Evolutionary conservation across 2,888 invertebrate genomes (phyloP), one percentile per base, ranked within the genome.

Genomic region (Cephonodes hylas): DNA sequence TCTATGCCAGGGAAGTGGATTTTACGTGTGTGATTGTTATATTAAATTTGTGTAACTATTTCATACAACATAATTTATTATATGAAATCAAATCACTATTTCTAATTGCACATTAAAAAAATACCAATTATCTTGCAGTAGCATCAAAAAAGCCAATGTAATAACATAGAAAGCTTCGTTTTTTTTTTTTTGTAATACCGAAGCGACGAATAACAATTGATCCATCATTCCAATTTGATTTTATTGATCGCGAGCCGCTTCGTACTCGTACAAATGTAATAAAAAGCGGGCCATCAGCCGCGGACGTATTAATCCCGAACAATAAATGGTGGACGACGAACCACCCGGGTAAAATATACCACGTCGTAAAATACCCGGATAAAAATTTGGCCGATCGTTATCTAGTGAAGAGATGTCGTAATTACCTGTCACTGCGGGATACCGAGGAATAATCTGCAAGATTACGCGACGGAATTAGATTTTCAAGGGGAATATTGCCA

Each of bases 371-470:
- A 65, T 62, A 64, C 62, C 64, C 60, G 61, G 64, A 65, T 59
- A 64, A 68, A 70, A 71, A 67, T 70, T 70, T 66, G 58, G 60
- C 56, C 64, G 68, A 69, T 69, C 62, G 63, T 71, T 76, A 71
- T 73, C 70, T 63, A 60, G 61, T 60, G 58, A 45, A 25, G 63
- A 65, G 58, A 67, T 67, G 65, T 64, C 64, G 68, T 71, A 74
- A 77, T 80, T 74, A 75, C 72, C 79, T 74, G 78, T 76, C 77
- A 57, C 65, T 66, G 69, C 66, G 63, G 71, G 67, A 71, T 67
- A 69, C 68, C 73, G 68, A 69, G 69, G 67, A 74, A 75, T 76
- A 77, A 74, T 77, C 70, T 69, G 34, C 42, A 66, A 66, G 68
- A 76, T 72, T 61, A 61, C 56, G 71, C 53, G 70, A 69, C 63